Evolutionary conservation across 92 coral and sea anemone genomes (phyloP), one percentile per base, ranked within the genome.

Genomic region (Chrysogorgia sp.): DNA sequence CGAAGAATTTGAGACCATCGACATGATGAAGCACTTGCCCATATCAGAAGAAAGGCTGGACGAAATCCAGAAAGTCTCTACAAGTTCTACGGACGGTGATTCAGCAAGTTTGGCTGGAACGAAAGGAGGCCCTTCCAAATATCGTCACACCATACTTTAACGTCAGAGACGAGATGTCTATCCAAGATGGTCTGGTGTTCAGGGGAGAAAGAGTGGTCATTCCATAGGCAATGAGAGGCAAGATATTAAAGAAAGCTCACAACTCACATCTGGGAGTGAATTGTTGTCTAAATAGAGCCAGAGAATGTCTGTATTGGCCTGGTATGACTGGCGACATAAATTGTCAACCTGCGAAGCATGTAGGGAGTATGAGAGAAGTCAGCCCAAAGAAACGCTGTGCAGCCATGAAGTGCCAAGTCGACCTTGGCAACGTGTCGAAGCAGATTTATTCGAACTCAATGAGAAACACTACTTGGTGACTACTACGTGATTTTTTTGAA

Each of bases 231-330:
- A n/a, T n/a, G n/a, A n/a, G n/a, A n/a, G n/a, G n/a, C n/a, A n/a
- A n/a, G n/a, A n/a, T n/a, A n/a, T n/a, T n/a, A n/a, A n/a, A n/a
- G n/a, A n/a, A n/a, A n/a, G n/a, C n/a, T n/a, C n/a, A n/a, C n/a
- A n/a, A n/a, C n/a, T n/a, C n/a, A n/a, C n/a, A n/a, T n/a, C n/a
- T n/a, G 35, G 60, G n/a, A n/a, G n/a, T n/a, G n/a, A n/a, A n/a
- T n/a, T n/a, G n/a, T n/a, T 70, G 81, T 74, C 61, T 86, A 4
- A 74, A 77, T 70, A 81, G 86, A 81, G 90, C 80, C 40, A 68
- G 83, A 30, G 83, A n/a, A n/a, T n/a, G n/a, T n/a, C n/a, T n/a
- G n/a, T n/a, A n/a, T n/a, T n/a, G n/a, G n/a, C n/a, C n/a, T 22
- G 68, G 74, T 32, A 82, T 86, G 90, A 30, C 86, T 9, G 65